Conservation (phyloP, 2,113 vertebrate species). For the Brachirus orientalis region DNA sequence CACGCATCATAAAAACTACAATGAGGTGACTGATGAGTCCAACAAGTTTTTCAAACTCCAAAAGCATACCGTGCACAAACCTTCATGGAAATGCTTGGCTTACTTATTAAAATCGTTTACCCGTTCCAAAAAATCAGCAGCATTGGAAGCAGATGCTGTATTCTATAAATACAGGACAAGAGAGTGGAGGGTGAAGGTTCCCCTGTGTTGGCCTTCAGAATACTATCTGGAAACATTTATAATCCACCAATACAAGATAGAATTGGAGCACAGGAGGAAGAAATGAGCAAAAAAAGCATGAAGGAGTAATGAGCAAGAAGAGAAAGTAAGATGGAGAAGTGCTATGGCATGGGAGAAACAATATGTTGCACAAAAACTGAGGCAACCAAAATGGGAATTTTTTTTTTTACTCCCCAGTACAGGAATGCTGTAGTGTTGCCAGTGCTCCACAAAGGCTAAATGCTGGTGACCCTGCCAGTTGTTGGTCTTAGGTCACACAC, state of each 20-base stretch:
- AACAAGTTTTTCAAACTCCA: constrained; percentile 21
- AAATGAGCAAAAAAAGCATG: constrained; percentile 7
- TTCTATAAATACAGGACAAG: constrained; percentile 64
- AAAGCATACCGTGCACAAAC: constrained; percentile 1
- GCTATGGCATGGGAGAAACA: not conserved
- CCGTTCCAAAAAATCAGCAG: constrained; percentile 47
- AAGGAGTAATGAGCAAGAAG: constrained; percentile 34
- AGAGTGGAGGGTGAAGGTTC: constrained; percentile 60
- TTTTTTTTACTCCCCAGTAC: constrained; percentile 1
- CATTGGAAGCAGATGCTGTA: constrained; percentile 75
- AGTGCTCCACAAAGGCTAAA: constrained; percentile 55
- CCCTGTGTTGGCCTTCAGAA: constrained; percentile 61
- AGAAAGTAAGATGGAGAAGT: constrained; percentile 21
- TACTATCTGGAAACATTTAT: constrained; percentile 79
- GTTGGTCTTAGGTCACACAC: constrained; percentile 57
- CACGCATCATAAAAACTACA: constrained; percentile 11
- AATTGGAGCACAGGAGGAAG: constrained; percentile 20
- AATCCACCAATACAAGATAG: constrained; percentile 58
- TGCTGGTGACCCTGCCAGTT: constrained; percentile 52
- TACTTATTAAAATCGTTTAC: constrained; percentile 43
- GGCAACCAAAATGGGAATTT: not conserved
- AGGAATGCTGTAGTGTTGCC: constrained; percentile 51
- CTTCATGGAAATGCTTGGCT: constrained; percentile 40
- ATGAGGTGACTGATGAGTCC: constrained; percentile 23
- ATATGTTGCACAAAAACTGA: not conserved